phyloP scores from a whole-genome alignment of 2,113 vertebrate species.

The Microcebus jonahi region DNA sequence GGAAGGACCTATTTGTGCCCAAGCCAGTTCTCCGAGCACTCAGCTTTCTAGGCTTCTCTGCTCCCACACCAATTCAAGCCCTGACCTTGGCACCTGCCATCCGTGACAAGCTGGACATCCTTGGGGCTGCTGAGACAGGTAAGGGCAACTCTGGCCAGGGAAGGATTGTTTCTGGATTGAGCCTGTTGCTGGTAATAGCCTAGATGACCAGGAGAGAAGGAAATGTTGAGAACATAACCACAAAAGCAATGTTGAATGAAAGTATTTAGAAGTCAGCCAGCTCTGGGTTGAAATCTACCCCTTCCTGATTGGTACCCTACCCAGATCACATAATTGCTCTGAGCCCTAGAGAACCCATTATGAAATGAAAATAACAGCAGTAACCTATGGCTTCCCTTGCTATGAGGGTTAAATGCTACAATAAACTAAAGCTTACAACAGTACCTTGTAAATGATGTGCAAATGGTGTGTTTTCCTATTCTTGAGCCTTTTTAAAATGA shows the following conservation, averaged over 20 bases:
- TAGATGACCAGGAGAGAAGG: neutral
- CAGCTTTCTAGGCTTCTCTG: slow-evolving; percentile 92
- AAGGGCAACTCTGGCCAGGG: slow-evolving; percentile 28
- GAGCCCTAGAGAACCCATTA: neutral
- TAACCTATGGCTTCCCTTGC: neutral
- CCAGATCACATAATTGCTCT: neutral
- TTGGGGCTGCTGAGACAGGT: slow-evolving; percentile 99
- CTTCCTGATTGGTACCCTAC: neutral
- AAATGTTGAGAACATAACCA: neutral
- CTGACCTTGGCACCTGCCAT: slow-evolving; percentile 94
- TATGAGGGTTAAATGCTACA: neutral
- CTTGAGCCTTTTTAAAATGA: neutral
- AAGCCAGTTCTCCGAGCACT: slow-evolving; percentile 91
- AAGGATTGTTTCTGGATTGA: neutral
- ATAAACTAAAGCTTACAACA: neutral
- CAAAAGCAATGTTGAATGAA: neutral
- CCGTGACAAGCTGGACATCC: slow-evolving; percentile 94
- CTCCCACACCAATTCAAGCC: slow-evolving; percentile 96
- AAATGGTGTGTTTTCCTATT: neutral
- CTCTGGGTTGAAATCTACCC: neutral
- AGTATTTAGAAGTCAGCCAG: neutral
- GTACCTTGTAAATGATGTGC: neutral
- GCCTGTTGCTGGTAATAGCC: neutral
- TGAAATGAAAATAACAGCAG: neutral
- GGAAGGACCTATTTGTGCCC: slow-evolving; percentile 95